Conservation (phyloP, 2,113 vertebrate species). For the Psettodes erumei region DNA sequence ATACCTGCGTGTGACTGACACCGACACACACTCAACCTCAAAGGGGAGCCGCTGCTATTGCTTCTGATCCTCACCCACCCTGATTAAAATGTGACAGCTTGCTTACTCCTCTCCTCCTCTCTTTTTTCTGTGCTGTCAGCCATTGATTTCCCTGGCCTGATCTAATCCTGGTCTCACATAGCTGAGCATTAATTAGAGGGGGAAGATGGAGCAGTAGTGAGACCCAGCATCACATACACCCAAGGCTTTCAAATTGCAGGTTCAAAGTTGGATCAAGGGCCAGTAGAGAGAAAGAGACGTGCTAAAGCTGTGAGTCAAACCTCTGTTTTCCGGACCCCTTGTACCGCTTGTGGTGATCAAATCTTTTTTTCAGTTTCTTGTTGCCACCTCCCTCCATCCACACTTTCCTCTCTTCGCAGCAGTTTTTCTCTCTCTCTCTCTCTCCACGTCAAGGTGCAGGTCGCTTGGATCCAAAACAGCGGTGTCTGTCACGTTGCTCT, state of each 20-base stretch:
- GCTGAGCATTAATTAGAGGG: constrained; percentile 77
- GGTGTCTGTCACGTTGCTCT: constrained; percentile 57
- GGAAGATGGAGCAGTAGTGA: constrained; percentile 47
- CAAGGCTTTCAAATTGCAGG: constrained; percentile 49
- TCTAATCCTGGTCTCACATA: constrained; percentile 75
- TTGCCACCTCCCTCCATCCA: constrained; percentile 22
- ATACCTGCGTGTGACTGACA: not conserved
- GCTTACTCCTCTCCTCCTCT: constrained; percentile 41
- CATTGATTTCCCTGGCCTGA: constrained; percentile 77
- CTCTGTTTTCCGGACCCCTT: constrained; percentile 33
- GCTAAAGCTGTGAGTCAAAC: constrained; percentile 43
- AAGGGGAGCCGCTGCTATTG: constrained; percentile 22
- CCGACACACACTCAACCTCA: constrained; percentile 43
- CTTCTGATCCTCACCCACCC: constrained; percentile 30
- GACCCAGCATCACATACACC: constrained; percentile 21
- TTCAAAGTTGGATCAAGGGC: constrained; percentile 62
- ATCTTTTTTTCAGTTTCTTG: constrained; percentile 25
- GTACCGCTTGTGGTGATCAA: constrained; percentile 46
- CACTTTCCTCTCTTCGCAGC: constrained; percentile 24
- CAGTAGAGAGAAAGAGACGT: constrained; percentile 4
- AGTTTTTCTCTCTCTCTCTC: constrained; percentile 24
- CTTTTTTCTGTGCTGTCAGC: constrained; percentile 44
- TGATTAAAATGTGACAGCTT: constrained; percentile 74
- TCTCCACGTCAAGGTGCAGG: constrained; percentile 15
- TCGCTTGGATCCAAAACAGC: constrained; percentile 53